Evolutionary conservation across 2,113 vertebrate species (phyloP).

Genomic region (Nerophis lumbriciformis): DNA sequence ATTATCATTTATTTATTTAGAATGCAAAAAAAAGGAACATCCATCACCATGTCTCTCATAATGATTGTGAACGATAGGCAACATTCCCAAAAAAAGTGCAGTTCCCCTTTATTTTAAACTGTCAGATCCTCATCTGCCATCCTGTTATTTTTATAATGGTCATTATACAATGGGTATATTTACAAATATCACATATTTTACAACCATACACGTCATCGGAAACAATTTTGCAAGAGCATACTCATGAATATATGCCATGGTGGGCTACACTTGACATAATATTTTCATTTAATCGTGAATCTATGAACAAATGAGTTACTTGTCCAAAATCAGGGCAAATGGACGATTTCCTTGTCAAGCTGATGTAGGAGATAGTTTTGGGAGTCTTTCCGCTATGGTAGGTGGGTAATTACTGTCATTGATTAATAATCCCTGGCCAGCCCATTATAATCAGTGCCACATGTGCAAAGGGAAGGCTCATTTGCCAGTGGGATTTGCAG

Average conservation of each 20-base stretch:
- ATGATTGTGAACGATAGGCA: no score
- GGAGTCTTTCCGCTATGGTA: constrained; percentile 55
- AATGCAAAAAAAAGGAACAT: no score
- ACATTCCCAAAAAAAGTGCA: no score
- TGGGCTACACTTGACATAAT: constrained; percentile 26
- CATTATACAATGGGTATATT: neutral
- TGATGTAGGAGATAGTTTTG: constrained; percentile 48
- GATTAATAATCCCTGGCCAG: constrained; percentile 67
- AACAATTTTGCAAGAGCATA: neutral
- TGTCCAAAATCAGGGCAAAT: constrained; percentile 50
- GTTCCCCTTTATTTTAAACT: no score
- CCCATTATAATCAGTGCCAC: constrained; percentile 71
- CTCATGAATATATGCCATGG: constrained; percentile 18
- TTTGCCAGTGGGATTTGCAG: constrained; percentile 63
- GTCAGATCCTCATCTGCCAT: neutral
- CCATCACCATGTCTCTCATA: no score
- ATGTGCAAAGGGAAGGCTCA: constrained; percentile 68
- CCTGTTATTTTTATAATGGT: no score
- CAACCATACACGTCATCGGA: neutral
- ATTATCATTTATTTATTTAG: no score
- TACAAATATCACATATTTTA: neutral
- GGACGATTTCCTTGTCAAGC: constrained; percentile 60
- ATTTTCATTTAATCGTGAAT: constrained; percentile 46
- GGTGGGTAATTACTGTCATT: constrained; percentile 74
- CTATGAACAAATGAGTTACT: constrained; percentile 45